Percentiles rank a stretch among this genome's conserved stretches.
These are phyloP conservation scores for Palythoa heliodiscus DNA, from an alignment of 92 coral and sea anemone species.

Conservation along the genomic window DNA sequence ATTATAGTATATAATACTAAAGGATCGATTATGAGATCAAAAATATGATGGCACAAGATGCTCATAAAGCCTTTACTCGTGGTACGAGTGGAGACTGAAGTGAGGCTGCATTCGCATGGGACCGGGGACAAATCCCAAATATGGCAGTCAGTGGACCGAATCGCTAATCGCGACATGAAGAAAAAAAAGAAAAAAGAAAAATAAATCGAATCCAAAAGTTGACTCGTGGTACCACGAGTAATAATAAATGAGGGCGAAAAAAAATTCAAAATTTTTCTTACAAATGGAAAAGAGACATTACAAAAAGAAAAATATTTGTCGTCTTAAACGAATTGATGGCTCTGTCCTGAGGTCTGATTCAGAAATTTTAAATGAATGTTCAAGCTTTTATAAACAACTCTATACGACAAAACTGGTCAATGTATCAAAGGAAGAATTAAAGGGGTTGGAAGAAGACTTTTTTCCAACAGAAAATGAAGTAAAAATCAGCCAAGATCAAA, in stretches of 20 bases:
- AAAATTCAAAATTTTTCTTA: slow-evolving; percentile 54
- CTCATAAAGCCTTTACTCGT: too few relatives aligned
- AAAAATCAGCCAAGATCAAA: background rate
- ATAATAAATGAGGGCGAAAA: too few relatives aligned
- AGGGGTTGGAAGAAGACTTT: background rate
- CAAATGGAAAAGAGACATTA: slow-evolving; percentile 47
- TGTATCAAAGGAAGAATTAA: background rate
- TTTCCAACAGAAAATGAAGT: background rate
- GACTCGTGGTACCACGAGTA: too few relatives aligned
- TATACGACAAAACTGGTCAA: background rate
- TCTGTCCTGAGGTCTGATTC: slow-evolving; percentile 34
- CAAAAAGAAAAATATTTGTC: slow-evolving; percentile 43
- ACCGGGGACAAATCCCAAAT: too few relatives aligned
- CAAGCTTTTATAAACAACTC: background rate
- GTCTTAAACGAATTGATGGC: slow-evolving; percentile 15
- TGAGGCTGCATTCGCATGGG: too few relatives aligned
- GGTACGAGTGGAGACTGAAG: too few relatives aligned
- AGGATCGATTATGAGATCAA: slow-evolving; percentile 55
- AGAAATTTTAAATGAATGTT: slow-evolving; percentile 38
- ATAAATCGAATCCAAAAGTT: too few relatives aligned
- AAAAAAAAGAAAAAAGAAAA: too few relatives aligned
- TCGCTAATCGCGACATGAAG: too few relatives aligned
- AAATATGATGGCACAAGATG: slow-evolving; percentile 44
- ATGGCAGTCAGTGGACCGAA: too few relatives aligned
- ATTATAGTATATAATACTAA: slow-evolving; percentile 43